Evolutionary conservation across 1,140 invertebrate genomes (phyloP).

Genomic region (Pemphigus obesinymphae): DNA sequence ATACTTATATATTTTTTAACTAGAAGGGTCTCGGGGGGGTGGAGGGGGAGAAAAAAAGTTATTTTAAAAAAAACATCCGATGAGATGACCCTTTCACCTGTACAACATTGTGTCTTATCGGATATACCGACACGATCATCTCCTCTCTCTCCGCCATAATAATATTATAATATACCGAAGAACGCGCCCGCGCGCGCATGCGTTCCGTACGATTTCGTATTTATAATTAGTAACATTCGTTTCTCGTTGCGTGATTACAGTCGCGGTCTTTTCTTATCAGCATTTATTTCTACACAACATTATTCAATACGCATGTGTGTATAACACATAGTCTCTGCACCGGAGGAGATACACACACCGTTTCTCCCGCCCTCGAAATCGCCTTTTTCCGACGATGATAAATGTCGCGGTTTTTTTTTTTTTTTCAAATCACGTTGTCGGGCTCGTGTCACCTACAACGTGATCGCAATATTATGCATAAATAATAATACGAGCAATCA

Average conservation of each 20-base stretch:
- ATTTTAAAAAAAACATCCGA: no score
- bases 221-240: background rate
- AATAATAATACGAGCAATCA: no score
- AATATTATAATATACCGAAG: no score
- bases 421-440: background rate
- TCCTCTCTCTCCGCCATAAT: no score
- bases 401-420: no score
- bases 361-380: background rate
- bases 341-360: background rate
- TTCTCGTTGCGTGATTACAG: background rate
- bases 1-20: no score
- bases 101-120: background rate
- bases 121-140: background rate
- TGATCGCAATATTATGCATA: no score
- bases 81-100: constrained; percentile 25
- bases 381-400: background rate
- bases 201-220: background rate
- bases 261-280: background rate
- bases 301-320: background rate
- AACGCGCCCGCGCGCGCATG: no score
- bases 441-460: background rate
- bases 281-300: background rate
- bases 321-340: background rate
- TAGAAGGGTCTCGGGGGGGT: no score
- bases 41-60: no score